A percentile compares a stretch with the other conserved stretches of the same genome.
phyloP scores from a whole-genome alignment of 2,888 invertebrate genomes.

The Eupsilia transversa region DNA sequence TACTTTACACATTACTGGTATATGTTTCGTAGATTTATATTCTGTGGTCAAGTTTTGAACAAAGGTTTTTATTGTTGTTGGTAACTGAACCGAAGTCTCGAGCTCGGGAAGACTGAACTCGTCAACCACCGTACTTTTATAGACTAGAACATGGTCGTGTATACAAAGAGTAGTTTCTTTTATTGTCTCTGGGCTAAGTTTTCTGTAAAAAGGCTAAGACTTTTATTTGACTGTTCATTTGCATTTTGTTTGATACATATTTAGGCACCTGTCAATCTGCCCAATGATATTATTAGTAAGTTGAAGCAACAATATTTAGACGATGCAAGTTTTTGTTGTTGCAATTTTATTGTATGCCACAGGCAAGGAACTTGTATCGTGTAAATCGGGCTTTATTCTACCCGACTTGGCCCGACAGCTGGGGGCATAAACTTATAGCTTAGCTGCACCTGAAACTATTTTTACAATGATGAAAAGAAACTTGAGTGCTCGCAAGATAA shows the following conservation, averaged over 20 bases:
- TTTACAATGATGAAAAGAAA: background rate
- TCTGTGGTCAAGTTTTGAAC: slow-evolving; percentile 33
- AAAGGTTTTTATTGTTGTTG: slow-evolving; percentile 33
- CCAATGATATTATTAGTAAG: background rate
- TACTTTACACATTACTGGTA: slow-evolving; percentile 56
- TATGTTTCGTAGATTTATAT: slow-evolving; percentile 39
- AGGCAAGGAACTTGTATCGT: background rate
- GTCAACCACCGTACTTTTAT: background rate
- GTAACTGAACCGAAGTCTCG: slow-evolving; percentile 14
- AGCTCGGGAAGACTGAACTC: background rate
- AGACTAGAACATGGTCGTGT: background rate
- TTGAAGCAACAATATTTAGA: background rate
- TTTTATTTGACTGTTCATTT: background rate
- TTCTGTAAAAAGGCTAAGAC: background rate
- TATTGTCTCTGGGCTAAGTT: background rate
- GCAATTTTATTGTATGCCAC: background rate
- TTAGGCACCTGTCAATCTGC: background rate
- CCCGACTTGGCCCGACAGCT: no score
- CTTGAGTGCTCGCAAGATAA: no score
- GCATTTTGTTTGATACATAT: background rate
- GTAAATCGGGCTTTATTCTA: background rate
- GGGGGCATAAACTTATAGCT: background rate
- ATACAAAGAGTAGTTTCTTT: background rate
- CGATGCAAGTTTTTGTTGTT: background rate
- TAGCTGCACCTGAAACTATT: slow-evolving; percentile 17